These are phyloP conservation scores for Byasa hedistus DNA, from an alignment of 2,888 invertebrate species.

Conservation along the genomic window DNA sequence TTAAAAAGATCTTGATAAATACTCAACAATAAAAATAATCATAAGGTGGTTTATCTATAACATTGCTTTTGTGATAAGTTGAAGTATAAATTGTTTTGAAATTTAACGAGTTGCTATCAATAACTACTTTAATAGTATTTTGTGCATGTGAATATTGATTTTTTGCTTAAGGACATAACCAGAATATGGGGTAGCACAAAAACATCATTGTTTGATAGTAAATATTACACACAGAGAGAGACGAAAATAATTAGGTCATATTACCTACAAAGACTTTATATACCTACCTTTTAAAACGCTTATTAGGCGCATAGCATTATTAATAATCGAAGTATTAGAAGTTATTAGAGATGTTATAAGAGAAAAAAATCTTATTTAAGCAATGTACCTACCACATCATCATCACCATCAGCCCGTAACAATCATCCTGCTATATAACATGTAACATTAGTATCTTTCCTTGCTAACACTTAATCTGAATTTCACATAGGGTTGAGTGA, in stretches of 20 bases:
- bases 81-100: conserved; percentile 41
- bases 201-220: no score
- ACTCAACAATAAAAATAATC: not conserved
- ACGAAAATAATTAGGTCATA: not conserved
- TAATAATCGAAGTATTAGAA: no score
- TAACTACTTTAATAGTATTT: conserved; percentile 21
- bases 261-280: not conserved
- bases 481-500: not conserved
- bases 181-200: not conserved
- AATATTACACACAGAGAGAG: no score
- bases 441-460: no score
- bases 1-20: not conserved
- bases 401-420: no score
- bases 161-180: not conserved
- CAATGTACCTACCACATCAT: no score
- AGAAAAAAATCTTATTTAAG: no score
- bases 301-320: no score
- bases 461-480: not conserved
- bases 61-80: conserved; percentile 8
- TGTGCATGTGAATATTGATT: not conserved
- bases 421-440: no score
- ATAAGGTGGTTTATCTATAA: conserved; percentile 1
- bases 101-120: conserved; percentile 7
- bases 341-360: no score
- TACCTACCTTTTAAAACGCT: no score